Conservation (phyloP, 2,797 vertebrate genomes). For the Nannoperca obscura region DNA sequence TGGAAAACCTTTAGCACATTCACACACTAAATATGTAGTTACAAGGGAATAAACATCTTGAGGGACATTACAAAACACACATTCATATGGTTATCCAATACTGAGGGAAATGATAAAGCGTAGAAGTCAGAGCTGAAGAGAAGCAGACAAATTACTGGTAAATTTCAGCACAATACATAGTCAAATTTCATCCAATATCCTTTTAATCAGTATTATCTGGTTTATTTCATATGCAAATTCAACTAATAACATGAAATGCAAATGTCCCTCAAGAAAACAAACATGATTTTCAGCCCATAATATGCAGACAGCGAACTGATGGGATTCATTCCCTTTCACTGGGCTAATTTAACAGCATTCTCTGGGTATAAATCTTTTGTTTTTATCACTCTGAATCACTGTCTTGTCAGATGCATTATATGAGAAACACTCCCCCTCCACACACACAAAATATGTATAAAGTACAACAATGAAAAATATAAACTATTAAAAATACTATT, state of each 20-base stretch:
- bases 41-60: constrained; percentile 52
- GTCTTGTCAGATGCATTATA: constrained; percentile 50
- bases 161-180: constrained; percentile 37
- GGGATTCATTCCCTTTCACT: constrained; percentile 46
- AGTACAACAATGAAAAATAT: constrained; percentile 75
- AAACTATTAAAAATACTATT: constrained; percentile 81
- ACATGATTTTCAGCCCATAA: constrained; percentile 33
- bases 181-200: constrained; percentile 31
- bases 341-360: constrained; percentile 26
- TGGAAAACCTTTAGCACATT: constrained; percentile 29
- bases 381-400: constrained; percentile 45
- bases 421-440: neutral
- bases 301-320: constrained; percentile 35
- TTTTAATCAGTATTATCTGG: constrained; percentile 31
- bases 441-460: constrained; percentile 60
- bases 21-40: constrained; percentile 55
- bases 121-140: constrained; percentile 23
- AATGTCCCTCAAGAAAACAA: constrained; percentile 51
- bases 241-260: constrained; percentile 46
- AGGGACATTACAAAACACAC: constrained; percentile 35
- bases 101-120: constrained; percentile 39
- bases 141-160: constrained; percentile 28
- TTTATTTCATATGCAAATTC: constrained; percentile 58
- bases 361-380: constrained; percentile 34
- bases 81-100: constrained; percentile 54